A percentile compares a stretch with the other conserved stretches of the same genome.
Conservation (phyloP, 2,113 vertebrate species). For the Halcyon senegalensis region DNA sequence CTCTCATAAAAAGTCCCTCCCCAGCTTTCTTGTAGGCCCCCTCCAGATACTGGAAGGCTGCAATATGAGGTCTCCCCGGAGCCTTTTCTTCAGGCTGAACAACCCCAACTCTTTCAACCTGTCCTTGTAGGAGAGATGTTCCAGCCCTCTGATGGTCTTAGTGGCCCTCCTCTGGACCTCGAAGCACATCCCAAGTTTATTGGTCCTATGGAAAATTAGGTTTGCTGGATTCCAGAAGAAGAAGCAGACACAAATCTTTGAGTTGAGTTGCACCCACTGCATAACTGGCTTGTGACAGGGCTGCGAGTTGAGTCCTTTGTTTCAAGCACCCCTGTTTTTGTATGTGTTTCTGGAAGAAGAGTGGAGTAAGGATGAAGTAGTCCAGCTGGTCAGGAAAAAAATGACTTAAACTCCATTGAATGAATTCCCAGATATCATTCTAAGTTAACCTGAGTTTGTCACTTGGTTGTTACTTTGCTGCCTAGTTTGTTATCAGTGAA, state of each 20-base stretch:
- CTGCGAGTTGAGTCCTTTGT: background rate
- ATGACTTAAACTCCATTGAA: background rate
- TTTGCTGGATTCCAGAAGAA: background rate
- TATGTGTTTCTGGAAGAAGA: background rate
- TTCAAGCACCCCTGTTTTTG: background rate
- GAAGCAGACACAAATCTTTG: background rate
- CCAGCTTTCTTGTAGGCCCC: too few species aligned
- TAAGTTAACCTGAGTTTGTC: background rate
- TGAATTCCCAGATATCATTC: background rate
- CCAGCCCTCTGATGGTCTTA: too few species aligned
- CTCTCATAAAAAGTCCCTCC: too few species aligned
- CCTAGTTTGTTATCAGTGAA: background rate
- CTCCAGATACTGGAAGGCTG: too few species aligned
- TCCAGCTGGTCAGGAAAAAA: background rate
- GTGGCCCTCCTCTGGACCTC: too few species aligned
- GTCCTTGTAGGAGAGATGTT: too few species aligned
- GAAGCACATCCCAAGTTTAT: background rate
- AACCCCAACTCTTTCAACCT: too few species aligned
- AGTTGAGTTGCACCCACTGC: background rate
- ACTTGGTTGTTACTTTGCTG: background rate
- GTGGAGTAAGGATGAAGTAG: background rate
- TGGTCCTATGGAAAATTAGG: background rate
- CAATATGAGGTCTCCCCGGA: too few species aligned
- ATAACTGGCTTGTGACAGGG: background rate
- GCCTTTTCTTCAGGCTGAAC: too few species aligned